Conservation (phyloP, 2,888 invertebrate genomes). For the Zaprionus bogoriensis region DNA sequence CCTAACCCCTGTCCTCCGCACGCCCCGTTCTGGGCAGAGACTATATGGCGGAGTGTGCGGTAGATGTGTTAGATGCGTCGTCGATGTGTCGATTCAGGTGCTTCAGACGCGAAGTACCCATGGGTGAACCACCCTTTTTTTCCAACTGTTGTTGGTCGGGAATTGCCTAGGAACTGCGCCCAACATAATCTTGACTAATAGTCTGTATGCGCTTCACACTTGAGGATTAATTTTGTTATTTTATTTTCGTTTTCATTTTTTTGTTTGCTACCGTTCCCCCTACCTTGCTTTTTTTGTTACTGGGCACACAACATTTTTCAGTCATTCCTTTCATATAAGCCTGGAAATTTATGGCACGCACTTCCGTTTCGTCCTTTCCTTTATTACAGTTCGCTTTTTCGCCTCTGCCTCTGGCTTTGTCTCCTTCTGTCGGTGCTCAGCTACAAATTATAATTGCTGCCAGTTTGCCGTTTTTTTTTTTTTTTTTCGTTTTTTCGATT, state of each 20-base stretch:
- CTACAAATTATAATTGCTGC: constrained; percentile 73
- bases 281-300: constrained; percentile 48
- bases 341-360: constrained; percentile 80
- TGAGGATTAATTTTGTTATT: constrained; percentile 72
- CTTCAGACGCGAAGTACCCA: constrained; percentile 49
- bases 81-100: constrained; percentile 59
- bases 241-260: constrained; percentile 23
- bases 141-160: not conserved
- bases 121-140: constrained; percentile 40
- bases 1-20: constrained; percentile 37
- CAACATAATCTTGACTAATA: constrained; percentile 80
- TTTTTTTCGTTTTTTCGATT: no score
- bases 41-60: not conserved
- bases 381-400: constrained; percentile 33
- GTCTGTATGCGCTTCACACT: constrained; percentile 76
- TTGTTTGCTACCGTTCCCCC: constrained; percentile 24
- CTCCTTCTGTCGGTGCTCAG: constrained; percentile 38
- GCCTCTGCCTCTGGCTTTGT: not conserved
- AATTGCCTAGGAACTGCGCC: constrained; percentile 36
- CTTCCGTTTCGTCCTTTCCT: constrained; percentile 70
- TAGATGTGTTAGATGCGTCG: constrained; percentile 14
- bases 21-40: constrained; percentile 37
- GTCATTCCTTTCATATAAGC: constrained; percentile 59
- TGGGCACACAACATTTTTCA: constrained; percentile 56
- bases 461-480: constrained; percentile 54